Evolutionary conservation across 2,888 invertebrate genomes (phyloP), one percentile per base, ranked within the genome.

Genomic region (Operophtera brumata): DNA sequence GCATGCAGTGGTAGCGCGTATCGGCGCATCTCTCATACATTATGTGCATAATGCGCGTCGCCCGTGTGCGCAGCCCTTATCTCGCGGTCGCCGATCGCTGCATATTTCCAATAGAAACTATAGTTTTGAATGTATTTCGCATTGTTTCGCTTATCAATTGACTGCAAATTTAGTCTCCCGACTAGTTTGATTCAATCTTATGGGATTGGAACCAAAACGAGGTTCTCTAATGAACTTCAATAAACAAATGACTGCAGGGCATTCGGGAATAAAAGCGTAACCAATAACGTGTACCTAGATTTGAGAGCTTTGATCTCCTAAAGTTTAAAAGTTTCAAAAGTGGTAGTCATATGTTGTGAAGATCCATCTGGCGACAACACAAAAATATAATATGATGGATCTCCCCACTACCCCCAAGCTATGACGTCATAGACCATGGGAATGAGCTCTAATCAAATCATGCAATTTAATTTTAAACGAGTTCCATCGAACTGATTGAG

Each of bases 11-110:
- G 59, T 40, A 37, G 53, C 56, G 49, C 61, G 61, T 59, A 57
- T 56, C 61, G 57, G 51, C 56, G 36, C 59, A 65, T 65, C 65
- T 57, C 62, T 63, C 66, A 66, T 67, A 65, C 66, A 66, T 65
- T 55, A 62, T 65, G 65, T 62, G 64, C 64, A 64, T 64, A 62
- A 57, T 62, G 61, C 47, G 54, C 35, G 50, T 39, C 57, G 53
- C 52, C 51, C 37, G 61, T 56, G 58, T 62, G 61, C 61, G 62
- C 36, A 9, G 35, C 36, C 54, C 63, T 57, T 62, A 63, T 65
- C 63, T 45, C 46, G 20, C 54, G 47, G 34, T 36, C 45, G 48
- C 57, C 48, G 28, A 51, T 54, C 55, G 54, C 53, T 51, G 56
- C 54, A 55, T 59, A 59, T 55, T 61, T 53, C 49, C 48, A 58